Evolutionary conservation across 1,140 invertebrate species (phyloP).

Genomic region (Atta cephalotes): DNA sequence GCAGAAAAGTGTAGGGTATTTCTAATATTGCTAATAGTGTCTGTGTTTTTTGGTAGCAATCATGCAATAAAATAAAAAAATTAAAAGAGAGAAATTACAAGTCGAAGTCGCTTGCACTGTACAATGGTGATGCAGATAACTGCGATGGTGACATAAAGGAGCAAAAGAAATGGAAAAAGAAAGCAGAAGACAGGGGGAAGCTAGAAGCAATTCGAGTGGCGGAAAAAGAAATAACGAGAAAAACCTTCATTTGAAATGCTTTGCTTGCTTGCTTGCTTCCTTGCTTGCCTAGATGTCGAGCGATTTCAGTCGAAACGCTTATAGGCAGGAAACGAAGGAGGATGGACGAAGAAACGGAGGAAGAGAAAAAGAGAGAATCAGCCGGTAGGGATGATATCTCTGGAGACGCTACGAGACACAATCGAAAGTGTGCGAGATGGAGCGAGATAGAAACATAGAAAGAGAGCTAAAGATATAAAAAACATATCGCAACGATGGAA

Average conservation of each 20-base stretch:
- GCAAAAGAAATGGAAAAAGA: conserved; percentile 20
- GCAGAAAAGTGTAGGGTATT: not conserved
- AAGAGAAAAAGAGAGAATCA: conserved; percentile 40
- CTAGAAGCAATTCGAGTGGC: conserved; percentile 38
- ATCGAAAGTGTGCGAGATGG: conserved; percentile 57
- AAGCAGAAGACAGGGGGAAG: not conserved
- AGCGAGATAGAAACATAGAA: conserved; percentile 21
- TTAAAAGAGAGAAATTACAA: conserved; percentile 53
- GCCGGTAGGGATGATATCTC: conserved; percentile 64
- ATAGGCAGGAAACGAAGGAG: conserved; percentile 6
- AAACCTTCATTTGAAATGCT: conserved; percentile 70
- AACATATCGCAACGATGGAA: conserved; percentile 44
- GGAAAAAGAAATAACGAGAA: conserved; percentile 66
- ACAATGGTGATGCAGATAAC: conserved; percentile 38
- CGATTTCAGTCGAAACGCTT: conserved; percentile 57
- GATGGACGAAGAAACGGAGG: not conserved
- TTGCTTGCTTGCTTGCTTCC: conserved; percentile 35
- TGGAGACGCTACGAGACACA: conserved; percentile 66
- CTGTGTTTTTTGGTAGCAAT: conserved; percentile 33
- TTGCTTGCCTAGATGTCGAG: conserved; percentile 53
- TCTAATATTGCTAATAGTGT: not conserved
- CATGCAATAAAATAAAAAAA: conserved; percentile 21
- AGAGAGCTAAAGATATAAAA: conserved; percentile 60
- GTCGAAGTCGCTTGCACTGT: conserved; percentile 66
- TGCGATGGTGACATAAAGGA: conserved; percentile 33